Conservation (phyloP, 2,113 vertebrate genomes). For the Clinocottus analis region DNA sequence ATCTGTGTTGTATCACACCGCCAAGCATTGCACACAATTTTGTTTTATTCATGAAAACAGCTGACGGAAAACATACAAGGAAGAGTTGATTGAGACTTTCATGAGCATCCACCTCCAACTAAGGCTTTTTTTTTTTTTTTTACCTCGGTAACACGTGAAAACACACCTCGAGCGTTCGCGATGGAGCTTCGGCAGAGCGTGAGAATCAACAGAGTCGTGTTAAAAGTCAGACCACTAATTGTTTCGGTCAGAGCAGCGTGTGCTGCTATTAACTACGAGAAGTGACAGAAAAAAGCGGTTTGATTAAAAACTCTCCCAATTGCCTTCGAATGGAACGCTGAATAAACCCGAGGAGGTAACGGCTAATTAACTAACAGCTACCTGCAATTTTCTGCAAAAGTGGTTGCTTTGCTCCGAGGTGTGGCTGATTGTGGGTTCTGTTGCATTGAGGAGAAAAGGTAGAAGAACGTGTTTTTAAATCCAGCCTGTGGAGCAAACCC, state of each 20-base stretch:
- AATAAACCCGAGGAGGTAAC: neutral
- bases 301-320: neutral
- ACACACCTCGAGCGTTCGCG: neutral
- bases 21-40: neutral
- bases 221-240: neutral
- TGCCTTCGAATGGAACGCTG: neutral
- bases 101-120: neutral
- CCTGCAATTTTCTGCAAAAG: neutral
- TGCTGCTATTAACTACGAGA: neutral
- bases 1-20: neutral
- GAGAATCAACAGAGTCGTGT: neutral
- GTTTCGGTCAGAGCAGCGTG: neutral
- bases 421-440: constrained; percentile 1
- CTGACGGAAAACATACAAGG: neutral
- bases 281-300: neutral
- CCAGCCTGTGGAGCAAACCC: neutral
- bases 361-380: neutral
- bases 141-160: neutral
- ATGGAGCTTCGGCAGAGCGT: neutral
- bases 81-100: neutral
- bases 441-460: neutral
- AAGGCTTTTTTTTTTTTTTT: neutral
- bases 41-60: neutral
- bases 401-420: constrained; percentile 7
- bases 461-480: neutral